These are phyloP conservation scores for Drosophila tsacasi DNA, from an alignment of 1,140 invertebrate species.

Conservation along the genomic window DNA sequence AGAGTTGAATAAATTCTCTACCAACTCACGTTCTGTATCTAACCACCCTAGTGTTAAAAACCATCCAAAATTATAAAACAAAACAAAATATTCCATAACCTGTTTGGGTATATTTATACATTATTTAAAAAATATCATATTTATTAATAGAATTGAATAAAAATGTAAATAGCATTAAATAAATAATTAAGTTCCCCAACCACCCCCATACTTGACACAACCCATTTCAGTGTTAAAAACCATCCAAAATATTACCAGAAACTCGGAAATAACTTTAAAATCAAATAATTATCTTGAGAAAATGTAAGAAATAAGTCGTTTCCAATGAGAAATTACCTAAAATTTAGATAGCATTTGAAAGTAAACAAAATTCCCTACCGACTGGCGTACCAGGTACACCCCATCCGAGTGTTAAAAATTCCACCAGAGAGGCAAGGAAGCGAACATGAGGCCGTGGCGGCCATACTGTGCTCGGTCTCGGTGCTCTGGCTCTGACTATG, in stretches of 20 bases:
- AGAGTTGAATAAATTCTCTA: background rate
- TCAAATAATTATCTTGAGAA: background rate
- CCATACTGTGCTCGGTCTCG: constrained; percentile 56
- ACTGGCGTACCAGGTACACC: constrained; percentile 15
- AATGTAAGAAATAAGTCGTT: background rate
- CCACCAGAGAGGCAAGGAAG: constrained; percentile 29
- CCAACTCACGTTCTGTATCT: too few species aligned
- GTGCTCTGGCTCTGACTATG: constrained; percentile 50
- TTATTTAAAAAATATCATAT: background rate
- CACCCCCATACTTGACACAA: background rate
- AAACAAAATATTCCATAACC: background rate
- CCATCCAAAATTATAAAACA: background rate
- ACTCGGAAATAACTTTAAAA: background rate
- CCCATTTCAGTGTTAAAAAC: background rate
- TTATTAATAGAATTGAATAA: background rate
- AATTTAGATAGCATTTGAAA: constrained; percentile 1
- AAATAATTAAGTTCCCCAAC: too few species aligned
- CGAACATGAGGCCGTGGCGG: constrained; percentile 59
- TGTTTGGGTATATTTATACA: background rate
- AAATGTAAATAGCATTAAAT: background rate
- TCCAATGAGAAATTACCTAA: background rate
- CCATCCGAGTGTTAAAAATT: constrained; percentile 29
- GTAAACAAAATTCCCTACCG: background rate
- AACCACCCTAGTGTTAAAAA: background rate
- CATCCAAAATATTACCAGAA: constrained; percentile 19